phyloP scores from a whole-genome alignment of 2,113 vertebrate species.

The Semicossyphus pulcher region DNA sequence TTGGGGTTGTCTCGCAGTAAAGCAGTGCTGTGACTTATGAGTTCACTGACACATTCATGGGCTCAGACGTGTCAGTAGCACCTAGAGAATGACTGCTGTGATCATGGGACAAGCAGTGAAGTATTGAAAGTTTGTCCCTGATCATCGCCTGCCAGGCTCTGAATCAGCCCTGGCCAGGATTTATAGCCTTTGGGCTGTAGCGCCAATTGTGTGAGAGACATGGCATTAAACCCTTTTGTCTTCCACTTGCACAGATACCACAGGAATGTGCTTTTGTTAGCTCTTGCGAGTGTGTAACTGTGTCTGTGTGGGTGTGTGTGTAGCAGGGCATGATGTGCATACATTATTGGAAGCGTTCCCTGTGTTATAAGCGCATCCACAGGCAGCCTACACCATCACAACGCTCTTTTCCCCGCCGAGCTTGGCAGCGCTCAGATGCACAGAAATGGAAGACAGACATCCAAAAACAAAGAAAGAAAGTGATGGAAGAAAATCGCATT shows the following conservation, averaged over 20 bases:
- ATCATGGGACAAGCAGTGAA: constrained; percentile 41
- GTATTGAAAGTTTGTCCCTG: constrained; percentile 71
- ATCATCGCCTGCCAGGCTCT: constrained; percentile 51
- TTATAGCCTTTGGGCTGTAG: constrained; percentile 61
- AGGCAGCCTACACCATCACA: constrained; percentile 62
- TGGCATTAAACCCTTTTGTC: constrained; percentile 78
- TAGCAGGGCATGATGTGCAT: constrained; percentile 64
- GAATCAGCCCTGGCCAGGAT: constrained; percentile 56
- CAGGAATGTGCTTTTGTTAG: constrained; percentile 80
- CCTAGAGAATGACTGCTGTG: constrained; percentile 35
- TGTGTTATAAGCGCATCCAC: constrained; percentile 71
- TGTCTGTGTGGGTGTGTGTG: constrained; percentile 55
- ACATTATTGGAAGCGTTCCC: constrained; percentile 64
- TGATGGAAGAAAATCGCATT: constrained; percentile 12
- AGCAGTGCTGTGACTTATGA: constrained; percentile 53
- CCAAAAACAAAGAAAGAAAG: constrained; percentile 16
- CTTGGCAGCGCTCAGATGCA: constrained; percentile 56
- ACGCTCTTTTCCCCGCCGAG: constrained; percentile 46
- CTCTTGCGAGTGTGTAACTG: constrained; percentile 44
- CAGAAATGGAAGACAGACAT: constrained; percentile 28
- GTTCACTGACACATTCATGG: constrained; percentile 53
- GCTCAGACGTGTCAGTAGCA: constrained; percentile 54
- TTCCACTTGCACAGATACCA: constrained; percentile 74
- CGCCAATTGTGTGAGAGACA: constrained; percentile 64
- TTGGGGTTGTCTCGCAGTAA: constrained; percentile 12